Conservation (phyloP, 1,140 invertebrate genomes). For the Chironomus striatipennis region DNA sequence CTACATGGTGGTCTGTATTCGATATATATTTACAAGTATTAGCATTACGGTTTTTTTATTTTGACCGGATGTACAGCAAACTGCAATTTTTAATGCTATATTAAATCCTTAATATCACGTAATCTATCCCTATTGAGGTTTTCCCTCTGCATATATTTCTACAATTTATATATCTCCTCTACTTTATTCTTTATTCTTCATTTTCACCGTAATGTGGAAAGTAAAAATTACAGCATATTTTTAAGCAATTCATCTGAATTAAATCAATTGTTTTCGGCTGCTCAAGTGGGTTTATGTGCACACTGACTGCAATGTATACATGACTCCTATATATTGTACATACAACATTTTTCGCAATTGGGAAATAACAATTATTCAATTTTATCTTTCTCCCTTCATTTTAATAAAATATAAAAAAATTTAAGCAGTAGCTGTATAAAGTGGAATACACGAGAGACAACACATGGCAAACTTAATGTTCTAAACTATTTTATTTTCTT, state of each 20-base stretch:
- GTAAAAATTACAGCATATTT: conserved; percentile 18
- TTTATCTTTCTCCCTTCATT: background rate
- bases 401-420: background rate
- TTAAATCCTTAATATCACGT: background rate
- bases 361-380: conserved; percentile 21
- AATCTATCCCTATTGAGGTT: conserved; percentile 4
- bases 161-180: no score
- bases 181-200: no score
- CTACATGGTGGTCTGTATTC: background rate
- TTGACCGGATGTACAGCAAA: background rate
- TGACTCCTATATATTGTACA: no score
- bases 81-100: background rate
- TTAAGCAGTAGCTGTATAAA: background rate
- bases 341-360: background rate
- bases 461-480: conserved; percentile 15
- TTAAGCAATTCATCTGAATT: conserved; percentile 22
- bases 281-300: background rate
- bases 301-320: no score
- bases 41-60: background rate
- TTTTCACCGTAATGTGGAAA: no score
- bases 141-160: no score
- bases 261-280: conserved; percentile 22
- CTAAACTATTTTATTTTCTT: background rate
- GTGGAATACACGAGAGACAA: background rate
- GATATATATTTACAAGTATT: background rate